Evolutionary conservation across 2,113 vertebrate species (phyloP).

Genomic region (Sinosuthora webbiana): DNA sequence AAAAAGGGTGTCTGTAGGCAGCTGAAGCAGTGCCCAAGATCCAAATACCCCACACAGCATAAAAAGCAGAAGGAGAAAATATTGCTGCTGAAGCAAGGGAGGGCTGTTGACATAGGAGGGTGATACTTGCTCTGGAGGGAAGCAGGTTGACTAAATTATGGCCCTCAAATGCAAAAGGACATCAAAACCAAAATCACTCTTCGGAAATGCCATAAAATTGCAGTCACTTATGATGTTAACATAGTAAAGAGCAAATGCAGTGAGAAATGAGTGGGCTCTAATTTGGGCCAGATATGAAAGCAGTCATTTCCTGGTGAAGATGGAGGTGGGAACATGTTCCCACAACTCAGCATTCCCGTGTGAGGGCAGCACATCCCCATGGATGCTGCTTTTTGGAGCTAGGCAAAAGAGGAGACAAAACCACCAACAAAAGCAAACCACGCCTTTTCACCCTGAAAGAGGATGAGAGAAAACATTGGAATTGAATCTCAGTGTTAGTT

Average conservation of each 20-base stretch:
- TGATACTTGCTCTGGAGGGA: neutral
- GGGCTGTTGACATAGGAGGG: neutral
- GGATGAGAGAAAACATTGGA: neutral
- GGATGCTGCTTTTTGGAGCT: neutral
- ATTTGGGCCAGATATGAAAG: neutral
- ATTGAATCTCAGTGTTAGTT: neutral
- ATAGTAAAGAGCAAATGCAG: neutral
- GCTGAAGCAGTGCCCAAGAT: neutral
- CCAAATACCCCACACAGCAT: neutral
- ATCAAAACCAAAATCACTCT: neutral
- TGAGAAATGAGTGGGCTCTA: neutral
- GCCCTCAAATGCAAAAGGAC: neutral
- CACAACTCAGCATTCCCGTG: fast-evolving
- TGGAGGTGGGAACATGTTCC: neutral
- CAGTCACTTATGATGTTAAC: neutral
- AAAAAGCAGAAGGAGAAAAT: neutral
- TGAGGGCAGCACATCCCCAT: neutral
- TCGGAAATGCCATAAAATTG: neutral
- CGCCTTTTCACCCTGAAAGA: neutral
- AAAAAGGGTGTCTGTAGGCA: neutral
- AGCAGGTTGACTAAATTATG: neutral
- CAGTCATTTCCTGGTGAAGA: neutral
- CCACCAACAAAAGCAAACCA: neutral
- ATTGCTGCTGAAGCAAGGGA: neutral
- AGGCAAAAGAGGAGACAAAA: neutral